Conservation (phyloP, 2,797 vertebrate genomes). For the Falco cherrug region DNA sequence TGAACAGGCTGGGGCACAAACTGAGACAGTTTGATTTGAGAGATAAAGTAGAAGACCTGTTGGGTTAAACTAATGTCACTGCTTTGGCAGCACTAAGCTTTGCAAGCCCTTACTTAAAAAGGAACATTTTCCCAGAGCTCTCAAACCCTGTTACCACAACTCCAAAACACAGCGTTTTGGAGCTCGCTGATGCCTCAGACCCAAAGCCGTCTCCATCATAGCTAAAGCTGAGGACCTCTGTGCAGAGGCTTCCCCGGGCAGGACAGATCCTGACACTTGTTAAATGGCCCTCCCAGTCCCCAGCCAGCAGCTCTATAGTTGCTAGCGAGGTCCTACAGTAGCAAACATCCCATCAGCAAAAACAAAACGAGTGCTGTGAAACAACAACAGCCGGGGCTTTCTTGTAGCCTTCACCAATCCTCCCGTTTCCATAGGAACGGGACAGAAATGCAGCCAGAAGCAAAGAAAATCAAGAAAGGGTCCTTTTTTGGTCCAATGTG, state of each 20-base stretch:
- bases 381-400: accelerated
- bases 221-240: neutral
- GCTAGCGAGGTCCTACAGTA: neutral
- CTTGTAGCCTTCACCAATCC: neutral
- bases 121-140: neutral
- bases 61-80: accelerated
- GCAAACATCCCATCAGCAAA: neutral
- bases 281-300: neutral
- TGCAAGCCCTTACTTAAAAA: neutral
- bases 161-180: neutral
- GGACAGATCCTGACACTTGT: accelerated
- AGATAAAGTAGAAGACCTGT: neutral
- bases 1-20: neutral
- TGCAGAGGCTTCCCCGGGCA: neutral
- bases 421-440: neutral
- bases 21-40: neutral
- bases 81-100: neutral
- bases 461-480: neutral
- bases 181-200: neutral
- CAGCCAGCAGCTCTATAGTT: neutral
- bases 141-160: neutral
- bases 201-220: neutral
- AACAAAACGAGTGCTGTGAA: neutral
- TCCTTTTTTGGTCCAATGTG: neutral
- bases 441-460: neutral